These are phyloP conservation scores for Dryas iulia DNA, from an alignment of 1,140 invertebrate genomes.

Conservation along the genomic window DNA sequence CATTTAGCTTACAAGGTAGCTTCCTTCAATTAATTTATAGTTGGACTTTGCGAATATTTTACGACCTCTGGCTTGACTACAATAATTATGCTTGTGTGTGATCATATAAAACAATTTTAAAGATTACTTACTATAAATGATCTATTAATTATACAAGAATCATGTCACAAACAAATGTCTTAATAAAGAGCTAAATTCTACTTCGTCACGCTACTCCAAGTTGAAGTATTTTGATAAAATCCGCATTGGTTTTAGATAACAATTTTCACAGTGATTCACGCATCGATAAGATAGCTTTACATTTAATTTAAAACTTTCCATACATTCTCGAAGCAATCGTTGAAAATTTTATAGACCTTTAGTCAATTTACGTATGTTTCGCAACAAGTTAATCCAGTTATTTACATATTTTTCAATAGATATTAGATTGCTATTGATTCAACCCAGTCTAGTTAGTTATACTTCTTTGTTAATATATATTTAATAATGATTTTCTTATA, in stretches of 20 bases:
- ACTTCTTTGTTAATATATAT: no score
- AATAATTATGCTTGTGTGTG: no score
- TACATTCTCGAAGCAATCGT: background rate
- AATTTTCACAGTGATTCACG: background rate
- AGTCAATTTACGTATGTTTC: background rate
- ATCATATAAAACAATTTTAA: no score
- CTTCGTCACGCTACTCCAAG: slow-evolving; percentile 36
- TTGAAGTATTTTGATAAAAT: slow-evolving; percentile 39
- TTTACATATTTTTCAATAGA: no score
- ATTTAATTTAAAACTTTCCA: background rate
- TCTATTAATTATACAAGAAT: background rate
- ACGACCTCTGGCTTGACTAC: background rate
- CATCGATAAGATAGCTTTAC: background rate
- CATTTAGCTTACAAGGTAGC: background rate
- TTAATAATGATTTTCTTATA: background rate
- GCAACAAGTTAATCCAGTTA: no score
- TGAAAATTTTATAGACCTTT: background rate
- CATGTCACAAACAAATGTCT: background rate
- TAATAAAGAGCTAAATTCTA: background rate
- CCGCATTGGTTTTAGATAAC: slow-evolving; percentile 1
- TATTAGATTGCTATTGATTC: no score
- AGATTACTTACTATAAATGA: background rate
- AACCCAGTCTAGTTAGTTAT: no score
- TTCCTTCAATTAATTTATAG: background rate
- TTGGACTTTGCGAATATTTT: background rate